phyloP scores from a whole-genome alignment of 2,113 vertebrate genomes.

The Hydrolagus affinis region DNA sequence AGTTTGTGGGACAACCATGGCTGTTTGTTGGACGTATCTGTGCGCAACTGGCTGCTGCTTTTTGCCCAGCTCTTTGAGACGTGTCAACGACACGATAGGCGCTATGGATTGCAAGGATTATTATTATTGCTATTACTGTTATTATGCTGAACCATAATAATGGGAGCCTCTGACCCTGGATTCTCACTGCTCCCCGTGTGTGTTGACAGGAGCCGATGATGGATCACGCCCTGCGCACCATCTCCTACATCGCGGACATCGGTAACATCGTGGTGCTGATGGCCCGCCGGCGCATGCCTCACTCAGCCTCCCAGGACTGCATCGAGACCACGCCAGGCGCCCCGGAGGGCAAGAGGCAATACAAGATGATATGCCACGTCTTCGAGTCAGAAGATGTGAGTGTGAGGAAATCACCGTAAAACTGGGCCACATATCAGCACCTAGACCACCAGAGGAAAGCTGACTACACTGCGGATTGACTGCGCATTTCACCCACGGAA shows the following conservation, averaged over 20 bases:
- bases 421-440: not conserved
- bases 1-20: too few species aligned
- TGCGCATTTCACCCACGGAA: not conserved
- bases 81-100: too few species aligned
- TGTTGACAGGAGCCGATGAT: slow-evolving; percentile 87
- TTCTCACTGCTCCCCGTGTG: not conserved
- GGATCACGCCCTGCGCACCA: slow-evolving; percentile 93
- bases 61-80: too few species aligned
- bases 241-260: slow-evolving; percentile 94
- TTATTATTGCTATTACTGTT: too few species aligned
- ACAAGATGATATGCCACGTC: slow-evolving; percentile 98
- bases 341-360: slow-evolving; percentile 88
- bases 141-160: too few species aligned
- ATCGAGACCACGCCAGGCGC: slow-evolving; percentile 87
- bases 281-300: slow-evolving; percentile 87
- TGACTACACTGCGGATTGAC: not conserved
- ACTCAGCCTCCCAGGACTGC: slow-evolving; percentile 88
- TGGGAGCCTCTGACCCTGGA: not conserved
- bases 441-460: not conserved
- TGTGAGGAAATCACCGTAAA: slow-evolving; percentile 34
- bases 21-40: too few species aligned
- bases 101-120: too few species aligned
- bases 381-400: slow-evolving; percentile 97
- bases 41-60: too few species aligned
- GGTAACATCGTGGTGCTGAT: slow-evolving; percentile 95